Conservation (phyloP, 2,888 invertebrate species). For the Desoria tigrina region DNA sequence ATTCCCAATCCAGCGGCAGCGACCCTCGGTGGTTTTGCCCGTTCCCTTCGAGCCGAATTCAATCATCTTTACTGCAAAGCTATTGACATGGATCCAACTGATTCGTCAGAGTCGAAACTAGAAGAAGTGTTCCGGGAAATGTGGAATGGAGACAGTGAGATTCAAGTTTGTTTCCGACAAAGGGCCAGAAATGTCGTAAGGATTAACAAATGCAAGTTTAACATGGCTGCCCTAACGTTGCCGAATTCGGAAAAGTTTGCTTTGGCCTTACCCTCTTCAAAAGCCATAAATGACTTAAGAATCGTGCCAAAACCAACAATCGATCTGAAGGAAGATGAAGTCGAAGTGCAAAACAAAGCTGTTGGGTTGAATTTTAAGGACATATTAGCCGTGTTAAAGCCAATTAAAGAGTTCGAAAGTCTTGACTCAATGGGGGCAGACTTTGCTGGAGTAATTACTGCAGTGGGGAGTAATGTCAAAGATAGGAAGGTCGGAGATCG, state of each 20-base stretch:
- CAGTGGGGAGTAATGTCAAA: not conserved
- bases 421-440: not conserved
- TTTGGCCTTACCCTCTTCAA: constrained; percentile 15
- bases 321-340: constrained; percentile 1
- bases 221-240: constrained; percentile 12
- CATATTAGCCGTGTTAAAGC: constrained; percentile 2
- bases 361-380: constrained; percentile 14
- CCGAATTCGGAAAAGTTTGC: constrained; percentile 25
- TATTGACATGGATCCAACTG: not conserved
- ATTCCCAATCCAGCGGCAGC: not conserved
- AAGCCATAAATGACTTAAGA: constrained; percentile 21
- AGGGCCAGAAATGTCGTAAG: not conserved
- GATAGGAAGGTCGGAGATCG: constrained; percentile 12
- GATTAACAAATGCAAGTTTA: not conserved
- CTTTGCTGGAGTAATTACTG: constrained; percentile 14
- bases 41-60: not conserved
- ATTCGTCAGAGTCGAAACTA: not conserved
- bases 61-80: not conserved
- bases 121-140: not conserved
- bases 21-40: not conserved
- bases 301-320: constrained; percentile 5
- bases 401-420: constrained; percentile 7
- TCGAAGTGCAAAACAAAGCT: constrained; percentile 21
- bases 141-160: not conserved
- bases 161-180: not conserved